Percentiles rank a stretch among this genome's conserved stretches.
Evolutionary conservation across 92 coral and sea anemone species (phyloP).

Genomic region (Bergia puertoricense): DNA sequence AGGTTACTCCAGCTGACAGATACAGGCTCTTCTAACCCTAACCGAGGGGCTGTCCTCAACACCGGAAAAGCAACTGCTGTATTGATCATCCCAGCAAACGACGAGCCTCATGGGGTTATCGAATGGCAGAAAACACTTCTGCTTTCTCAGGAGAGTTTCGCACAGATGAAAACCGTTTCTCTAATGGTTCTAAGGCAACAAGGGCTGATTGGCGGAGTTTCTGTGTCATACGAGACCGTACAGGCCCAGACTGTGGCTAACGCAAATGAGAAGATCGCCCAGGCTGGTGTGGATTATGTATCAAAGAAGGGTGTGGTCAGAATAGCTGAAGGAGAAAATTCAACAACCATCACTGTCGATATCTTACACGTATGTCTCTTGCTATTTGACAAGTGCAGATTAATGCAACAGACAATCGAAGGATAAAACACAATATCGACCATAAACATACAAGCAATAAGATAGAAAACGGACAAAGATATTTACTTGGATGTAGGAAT

Average conservation of each 20-base stretch:
- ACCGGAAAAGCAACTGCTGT: constrained; percentile 76
- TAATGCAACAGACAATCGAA: neutral
- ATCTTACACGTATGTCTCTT: constrained; percentile 76
- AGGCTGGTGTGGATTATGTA: constrained; percentile 77
- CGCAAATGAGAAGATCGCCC: constrained; percentile 73
- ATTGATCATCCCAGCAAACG: constrained; percentile 85
- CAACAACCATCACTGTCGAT: constrained; percentile 66
- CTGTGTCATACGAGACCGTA: constrained; percentile 74
- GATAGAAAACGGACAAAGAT: neutral
- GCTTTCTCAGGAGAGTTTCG: constrained; percentile 75
- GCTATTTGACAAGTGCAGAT: neutral
- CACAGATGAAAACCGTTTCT: constrained; percentile 66
- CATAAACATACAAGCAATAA: too few species aligned
- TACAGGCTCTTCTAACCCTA: constrained; percentile 75
- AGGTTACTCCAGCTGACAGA: constrained; percentile 72
- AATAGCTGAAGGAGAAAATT: constrained; percentile 71
- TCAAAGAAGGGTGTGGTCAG: constrained; percentile 59
- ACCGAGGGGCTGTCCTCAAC: constrained; percentile 90
- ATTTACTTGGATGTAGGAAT: neutral
- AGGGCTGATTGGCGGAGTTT: constrained; percentile 81
- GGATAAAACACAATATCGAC: neutral
- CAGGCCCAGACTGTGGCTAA: constrained; percentile 53
- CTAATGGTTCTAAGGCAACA: constrained; percentile 64
- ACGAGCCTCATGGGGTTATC: constrained; percentile 92
- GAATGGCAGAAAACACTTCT: constrained; percentile 70